These are phyloP conservation scores for Polypterus senegalus DNA, from an alignment of 2,113 vertebrate genomes.

Conservation along the genomic window DNA sequence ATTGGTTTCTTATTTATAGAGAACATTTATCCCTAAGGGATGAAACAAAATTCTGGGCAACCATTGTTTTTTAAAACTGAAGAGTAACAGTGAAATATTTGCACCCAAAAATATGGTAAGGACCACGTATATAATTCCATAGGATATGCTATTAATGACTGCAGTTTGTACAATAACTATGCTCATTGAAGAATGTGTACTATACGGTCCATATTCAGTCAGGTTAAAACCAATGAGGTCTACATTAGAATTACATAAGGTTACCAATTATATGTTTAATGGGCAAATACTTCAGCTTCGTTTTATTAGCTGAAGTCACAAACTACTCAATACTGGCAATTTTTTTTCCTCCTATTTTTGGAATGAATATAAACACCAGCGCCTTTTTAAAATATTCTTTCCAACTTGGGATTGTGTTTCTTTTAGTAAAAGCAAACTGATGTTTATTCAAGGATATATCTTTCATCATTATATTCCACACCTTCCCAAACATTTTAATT, in stretches of 20 bases:
- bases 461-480: conserved; percentile 44
- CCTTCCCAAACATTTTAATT: conserved; percentile 34
- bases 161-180: conserved; percentile 20
- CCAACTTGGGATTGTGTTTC: conserved; percentile 25
- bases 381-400: conserved; percentile 41
- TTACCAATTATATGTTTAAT: no score
- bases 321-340: conserved; percentile 18
- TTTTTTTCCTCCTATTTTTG: conserved; percentile 28
- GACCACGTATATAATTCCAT: conserved; percentile 48
- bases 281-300: no score
- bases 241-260: no score
- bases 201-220: neutral
- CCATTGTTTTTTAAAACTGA: conserved; percentile 48
- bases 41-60: conserved; percentile 49
- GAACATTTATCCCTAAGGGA: conserved; percentile 52
- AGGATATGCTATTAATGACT: conserved; percentile 7
- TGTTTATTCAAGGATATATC: conserved; percentile 43
- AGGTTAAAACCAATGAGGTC: neutral
- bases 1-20: conserved; percentile 60
- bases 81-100: conserved; percentile 30
- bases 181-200: conserved; percentile 19
- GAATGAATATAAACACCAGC: conserved; percentile 38
- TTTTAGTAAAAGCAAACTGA: conserved; percentile 37
- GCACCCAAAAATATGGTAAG: conserved; percentile 13
- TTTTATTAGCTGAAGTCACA: conserved; percentile 2